Base-by-base conservation (phyloP, 2,113 vertebrate species). In the Notiomystis cincta region DNA sequence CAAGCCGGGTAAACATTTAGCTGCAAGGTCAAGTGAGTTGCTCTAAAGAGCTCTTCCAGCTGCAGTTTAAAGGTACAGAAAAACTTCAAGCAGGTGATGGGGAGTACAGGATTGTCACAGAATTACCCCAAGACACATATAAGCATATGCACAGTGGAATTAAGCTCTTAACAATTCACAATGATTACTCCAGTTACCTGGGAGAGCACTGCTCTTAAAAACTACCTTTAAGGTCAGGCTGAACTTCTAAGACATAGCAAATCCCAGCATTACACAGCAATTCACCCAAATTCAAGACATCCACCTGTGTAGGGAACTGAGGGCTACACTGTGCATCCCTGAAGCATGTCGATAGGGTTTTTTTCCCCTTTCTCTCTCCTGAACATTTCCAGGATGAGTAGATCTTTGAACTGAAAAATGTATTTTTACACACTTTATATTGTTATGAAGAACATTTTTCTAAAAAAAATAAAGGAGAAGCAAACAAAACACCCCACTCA, bases 181-280 rank as follows among this genome's bases (percentile, higher is more conserved):
- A 10, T 31, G 65, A 90, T 50, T 89, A 90, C 70, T 53, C 57
- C 56, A 62, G 35, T n/a, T 75, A 60, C 30, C 27, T 60, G 27
- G 87, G 35, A 45, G 23, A 61, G 38, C 31, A 75, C 35, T 28
- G 24, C 38, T 83, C 50, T 71, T 67, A 91, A 94, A 91, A 94
- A 61, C 19, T 31, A 79, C 57, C 70, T 75, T 76, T 73, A 87
- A 87, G 82, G 72, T 85, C 79, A 81, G 77, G 28, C 51, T 37
- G 65, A 80, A 48, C 51, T 93, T 89, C 86, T 83, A 81, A 70
- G 65, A 83, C 0, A 0, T 13, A 65, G 33, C 31, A 85, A 93
- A 58, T 79, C 90, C 81, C 48, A 65, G 27, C 53, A 60, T 58
- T 79, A 84, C 27, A 84, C 30, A 89, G 79, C 40, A 80, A 77